Percentiles rank a stretch among this genome's conserved stretches.
phyloP scores from a whole-genome alignment of 92 coral and sea anemone species.

The Blastomussa wellsi region DNA sequence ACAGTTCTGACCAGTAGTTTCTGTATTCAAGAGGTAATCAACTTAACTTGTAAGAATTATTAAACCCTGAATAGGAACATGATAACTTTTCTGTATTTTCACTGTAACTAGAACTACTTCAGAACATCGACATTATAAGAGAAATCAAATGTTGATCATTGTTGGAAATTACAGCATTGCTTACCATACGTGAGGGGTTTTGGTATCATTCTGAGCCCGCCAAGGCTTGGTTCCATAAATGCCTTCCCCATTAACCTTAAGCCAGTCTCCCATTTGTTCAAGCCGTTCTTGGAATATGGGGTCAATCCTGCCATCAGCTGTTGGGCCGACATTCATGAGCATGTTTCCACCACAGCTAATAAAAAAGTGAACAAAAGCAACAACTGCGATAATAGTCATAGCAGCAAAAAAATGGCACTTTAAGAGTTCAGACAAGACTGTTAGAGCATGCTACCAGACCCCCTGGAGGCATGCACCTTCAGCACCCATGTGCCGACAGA shows the following conservation, averaged over 20 bases:
- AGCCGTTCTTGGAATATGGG: constrained; percentile 92
- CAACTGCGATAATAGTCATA: not conserved
- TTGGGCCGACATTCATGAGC: constrained; percentile 89
- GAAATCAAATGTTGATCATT: not conserved
- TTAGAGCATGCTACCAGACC: too few relatives aligned
- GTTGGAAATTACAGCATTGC: not conserved
- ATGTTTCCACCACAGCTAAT: constrained; percentile 92
- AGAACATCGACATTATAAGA: not conserved
- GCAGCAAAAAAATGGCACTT: not conserved
- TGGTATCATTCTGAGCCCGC: constrained; percentile 86
- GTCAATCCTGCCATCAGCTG: constrained; percentile 90
- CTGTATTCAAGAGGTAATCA: too few relatives aligned
- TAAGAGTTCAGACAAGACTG: too few relatives aligned
- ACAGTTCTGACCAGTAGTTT: too few relatives aligned
- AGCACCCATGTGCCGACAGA: too few relatives aligned
- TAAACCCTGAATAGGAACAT: not conserved
- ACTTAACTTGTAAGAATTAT: too few relatives aligned
- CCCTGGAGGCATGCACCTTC: too few relatives aligned
- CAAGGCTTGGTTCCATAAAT: constrained; percentile 85
- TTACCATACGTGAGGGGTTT: constrained; percentile 62
- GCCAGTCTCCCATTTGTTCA: constrained; percentile 93
- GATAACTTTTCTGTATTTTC: not conserved
- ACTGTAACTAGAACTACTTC: not conserved
- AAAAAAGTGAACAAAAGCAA: not conserved
- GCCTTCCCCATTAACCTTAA: constrained; percentile 88